Evolutionary conservation across 2,888 invertebrate genomes (phyloP), one percentile per base, ranked within the genome.

Genomic region (Nomada flava): DNA sequence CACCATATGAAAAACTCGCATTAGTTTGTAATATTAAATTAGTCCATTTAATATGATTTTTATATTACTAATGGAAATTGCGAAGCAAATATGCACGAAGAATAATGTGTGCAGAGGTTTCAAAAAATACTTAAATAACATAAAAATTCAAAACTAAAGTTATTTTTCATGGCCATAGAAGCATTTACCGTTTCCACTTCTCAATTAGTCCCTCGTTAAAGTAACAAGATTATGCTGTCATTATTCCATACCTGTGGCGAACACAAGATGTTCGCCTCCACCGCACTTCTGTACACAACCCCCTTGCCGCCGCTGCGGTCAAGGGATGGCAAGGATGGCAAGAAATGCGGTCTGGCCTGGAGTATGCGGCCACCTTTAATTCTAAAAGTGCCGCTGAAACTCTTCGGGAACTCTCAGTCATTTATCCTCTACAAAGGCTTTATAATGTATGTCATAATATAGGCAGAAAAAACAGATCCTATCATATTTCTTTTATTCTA

Each of bases 261-360:
- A 63, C 74, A 62, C 83, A 76, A 85, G 78, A 86, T 82, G 77
- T 74, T 84, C 84, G 79, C 75, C 72, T 73, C 44, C 52, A 47
- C 60, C 67, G 59, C 85, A 80, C 76, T 71, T 81, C 81, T 79
- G 69, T 77, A 69, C 78, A 76, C 84, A 78, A 86, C 86, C 86
- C 86, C 75, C 63, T 74, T 68, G 74, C 79, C 79, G 42, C 69
- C 67, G 68, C 72, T 86, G 86, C 84, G 86, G 86, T 86, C 82
- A 79, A 79, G 82, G 86, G 86, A 77, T 82, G 76, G 84, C 75
- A 42, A 67, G 75, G 67, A 73, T 86, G 68, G 82, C 82, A 82
- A 82, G 82, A 82, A 79, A 79, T 82, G 86, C 57, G 86, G 86
- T 86, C 77, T 84, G 70, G 65, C 23, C 29, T n/a, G 71, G 55